Percentiles rank a stretch among this genome's conserved stretches.
Evolutionary conservation across 2,888 invertebrate species (phyloP).

Genomic region (Epinotia demarniana): DNA sequence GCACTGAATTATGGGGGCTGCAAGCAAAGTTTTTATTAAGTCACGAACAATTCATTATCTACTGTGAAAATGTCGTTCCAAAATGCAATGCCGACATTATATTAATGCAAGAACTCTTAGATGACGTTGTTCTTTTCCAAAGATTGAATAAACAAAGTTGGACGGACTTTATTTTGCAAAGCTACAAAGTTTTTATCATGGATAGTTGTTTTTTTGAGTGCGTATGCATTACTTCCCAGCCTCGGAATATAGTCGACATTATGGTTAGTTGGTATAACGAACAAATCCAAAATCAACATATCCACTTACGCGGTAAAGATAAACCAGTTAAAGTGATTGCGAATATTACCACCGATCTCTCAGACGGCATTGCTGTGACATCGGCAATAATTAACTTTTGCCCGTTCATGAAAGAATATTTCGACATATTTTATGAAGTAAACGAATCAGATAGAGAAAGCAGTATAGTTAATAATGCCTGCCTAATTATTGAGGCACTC

Average conservation of each 20-base stretch:
- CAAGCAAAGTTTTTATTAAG: slow-evolving; percentile 73
- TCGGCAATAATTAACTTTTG: slow-evolving; percentile 84
- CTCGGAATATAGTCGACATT: slow-evolving; percentile 68
- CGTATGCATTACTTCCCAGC: slow-evolving; percentile 66
- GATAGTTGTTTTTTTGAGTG: slow-evolving; percentile 79
- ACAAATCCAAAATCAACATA: slow-evolving; percentile 63
- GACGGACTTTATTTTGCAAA: slow-evolving; percentile 86
- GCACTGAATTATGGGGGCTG: slow-evolving; percentile 67
- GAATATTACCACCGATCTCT: slow-evolving; percentile 81
- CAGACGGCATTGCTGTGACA: slow-evolving; percentile 83
- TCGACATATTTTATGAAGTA: slow-evolving; percentile 75
- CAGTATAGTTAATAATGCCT: slow-evolving; percentile 83
- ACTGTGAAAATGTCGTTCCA: slow-evolving; percentile 63
- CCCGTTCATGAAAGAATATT: slow-evolving; percentile 81
- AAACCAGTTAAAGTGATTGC: slow-evolving; percentile 62
- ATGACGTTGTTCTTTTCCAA: slow-evolving; percentile 61
- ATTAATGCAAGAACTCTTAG: slow-evolving; percentile 61
- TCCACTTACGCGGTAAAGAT: slow-evolving; percentile 56
- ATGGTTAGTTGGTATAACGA: slow-evolving; percentile 72
- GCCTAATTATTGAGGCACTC: slow-evolving; percentile 82
- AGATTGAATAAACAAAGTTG: slow-evolving; percentile 81
- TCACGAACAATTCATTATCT: slow-evolving; percentile 71
- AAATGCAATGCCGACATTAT: slow-evolving; percentile 69
- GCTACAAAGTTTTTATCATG: slow-evolving; percentile 84
- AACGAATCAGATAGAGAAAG: slow-evolving; percentile 67